A percentile compares a stretch with the other conserved stretches of the same genome.
These are phyloP conservation scores for Epizoanthus ramosus DNA, from an alignment of 92 coral and sea anemone species.

Conservation along the genomic window DNA sequence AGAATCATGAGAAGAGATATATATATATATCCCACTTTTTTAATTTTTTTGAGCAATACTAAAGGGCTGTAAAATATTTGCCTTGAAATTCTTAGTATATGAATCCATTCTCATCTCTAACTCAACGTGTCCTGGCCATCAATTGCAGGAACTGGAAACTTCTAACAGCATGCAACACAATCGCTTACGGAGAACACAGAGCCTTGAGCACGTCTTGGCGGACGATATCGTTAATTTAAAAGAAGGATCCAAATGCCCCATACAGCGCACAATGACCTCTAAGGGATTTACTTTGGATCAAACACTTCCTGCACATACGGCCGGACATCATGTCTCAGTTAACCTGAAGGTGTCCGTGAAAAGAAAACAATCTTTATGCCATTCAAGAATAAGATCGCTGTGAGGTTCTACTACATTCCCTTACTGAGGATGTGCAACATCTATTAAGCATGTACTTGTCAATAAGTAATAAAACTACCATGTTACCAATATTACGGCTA, in stretches of 20 bases:
- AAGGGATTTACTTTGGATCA: constrained; percentile 3
- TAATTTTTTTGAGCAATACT: too few relatives aligned
- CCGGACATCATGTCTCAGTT: constrained; percentile 16
- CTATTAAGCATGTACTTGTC: too few relatives aligned
- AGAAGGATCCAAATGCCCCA: neutral
- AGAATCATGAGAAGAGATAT: too few relatives aligned
- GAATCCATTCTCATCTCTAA: too few relatives aligned
- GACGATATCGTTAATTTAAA: neutral
- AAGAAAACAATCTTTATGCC: neutral
- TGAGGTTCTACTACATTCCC: neutral
- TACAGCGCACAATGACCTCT: neutral
- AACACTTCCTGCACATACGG: neutral
- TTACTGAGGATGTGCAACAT: too few relatives aligned
- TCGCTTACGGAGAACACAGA: constrained; percentile 1
- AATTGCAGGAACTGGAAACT: neutral
- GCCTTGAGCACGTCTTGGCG: constrained; percentile 14
- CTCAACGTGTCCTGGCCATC: too few relatives aligned
- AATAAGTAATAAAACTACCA: too few relatives aligned
- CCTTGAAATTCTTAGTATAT: too few relatives aligned
- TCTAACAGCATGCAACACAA: neutral
- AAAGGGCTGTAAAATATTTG: too few relatives aligned
- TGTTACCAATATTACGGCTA: too few relatives aligned
- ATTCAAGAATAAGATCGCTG: constrained; percentile 19
- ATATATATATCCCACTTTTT: too few relatives aligned
- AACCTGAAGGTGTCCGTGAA: constrained; percentile 26